phyloP scores from a whole-genome alignment of 2,113 vertebrate genomes.

The Eurystomus gularis region DNA sequence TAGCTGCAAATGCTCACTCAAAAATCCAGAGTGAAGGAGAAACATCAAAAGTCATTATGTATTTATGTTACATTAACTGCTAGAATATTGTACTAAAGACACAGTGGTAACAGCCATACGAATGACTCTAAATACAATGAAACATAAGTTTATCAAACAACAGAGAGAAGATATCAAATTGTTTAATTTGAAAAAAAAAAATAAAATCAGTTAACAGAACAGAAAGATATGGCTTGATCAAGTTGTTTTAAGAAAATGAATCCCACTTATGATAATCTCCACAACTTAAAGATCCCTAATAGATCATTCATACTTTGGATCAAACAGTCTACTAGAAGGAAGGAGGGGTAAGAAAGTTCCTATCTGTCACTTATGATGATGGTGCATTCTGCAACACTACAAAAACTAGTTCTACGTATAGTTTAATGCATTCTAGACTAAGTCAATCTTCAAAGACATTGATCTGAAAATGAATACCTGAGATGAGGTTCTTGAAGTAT shows the following conservation, averaged over 20 bases:
- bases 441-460: not conserved
- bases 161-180: not conserved
- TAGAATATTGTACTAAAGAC: not conserved
- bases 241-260: not conserved
- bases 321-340: not conserved
- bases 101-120: not conserved
- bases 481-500: constrained; percentile 75
- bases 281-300: not conserved
- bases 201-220: not conserved
- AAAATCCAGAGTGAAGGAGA: not conserved
- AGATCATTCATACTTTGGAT: not conserved
- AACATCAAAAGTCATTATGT: not conserved
- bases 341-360: not conserved
- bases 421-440: not conserved
- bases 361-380: not conserved
- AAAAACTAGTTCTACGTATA: not conserved
- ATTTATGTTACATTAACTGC: not conserved
- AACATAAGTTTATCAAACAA: not conserved
- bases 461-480: not conserved
- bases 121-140: not conserved
- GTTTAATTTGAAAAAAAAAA: not conserved
- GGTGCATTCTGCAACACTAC: not conserved
- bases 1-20: not conserved
- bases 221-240: not conserved
- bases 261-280: not conserved